phyloP scores from a whole-genome alignment of 2,797 vertebrate genomes.

The Novumbra hubbsi region DNA sequence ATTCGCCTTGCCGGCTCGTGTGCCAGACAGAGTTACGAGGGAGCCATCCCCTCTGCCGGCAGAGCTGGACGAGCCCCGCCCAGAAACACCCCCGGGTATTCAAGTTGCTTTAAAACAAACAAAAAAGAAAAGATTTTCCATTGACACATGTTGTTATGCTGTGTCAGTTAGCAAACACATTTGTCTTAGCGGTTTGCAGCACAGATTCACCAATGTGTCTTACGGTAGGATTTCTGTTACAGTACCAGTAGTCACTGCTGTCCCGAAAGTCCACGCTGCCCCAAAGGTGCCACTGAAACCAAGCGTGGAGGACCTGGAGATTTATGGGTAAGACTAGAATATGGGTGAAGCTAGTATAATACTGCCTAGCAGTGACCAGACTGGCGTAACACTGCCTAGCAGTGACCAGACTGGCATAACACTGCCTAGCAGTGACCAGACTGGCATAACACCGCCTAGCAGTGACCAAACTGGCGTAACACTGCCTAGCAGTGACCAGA shows the following conservation, averaged over 20 bases:
- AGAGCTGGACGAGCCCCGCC: slow-evolving; percentile 64
- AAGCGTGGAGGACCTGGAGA: slow-evolving; percentile 86
- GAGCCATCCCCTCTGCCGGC: slow-evolving; percentile 48
- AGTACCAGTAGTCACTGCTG: slow-evolving; percentile 35
- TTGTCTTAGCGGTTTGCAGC: too few relatives aligned
- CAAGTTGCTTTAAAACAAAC: neutral
- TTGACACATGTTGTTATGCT: neutral
- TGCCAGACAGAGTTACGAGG: slow-evolving; percentile 50
- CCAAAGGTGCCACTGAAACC: slow-evolving; percentile 80
- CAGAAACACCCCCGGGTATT: slow-evolving; percentile 66
- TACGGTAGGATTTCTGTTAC: slow-evolving; percentile 8
- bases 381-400: too few relatives aligned
- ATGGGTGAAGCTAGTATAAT: too few relatives aligned
- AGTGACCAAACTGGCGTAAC: too few relatives aligned
- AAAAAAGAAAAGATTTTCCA: neutral
- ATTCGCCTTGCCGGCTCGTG: slow-evolving; percentile 71
- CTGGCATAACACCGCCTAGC: too few relatives aligned
- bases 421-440: too few relatives aligned
- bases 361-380: too few relatives aligned
- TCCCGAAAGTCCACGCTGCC: slow-evolving; percentile 55
- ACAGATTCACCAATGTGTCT: neutral
- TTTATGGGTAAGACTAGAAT: slow-evolving; percentile 88
- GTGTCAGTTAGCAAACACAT: neutral
- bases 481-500: too few relatives aligned
- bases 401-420: too few relatives aligned